Base-by-base conservation (phyloP, 2,797 vertebrate genomes). In the Chelmon rostratus region DNA sequence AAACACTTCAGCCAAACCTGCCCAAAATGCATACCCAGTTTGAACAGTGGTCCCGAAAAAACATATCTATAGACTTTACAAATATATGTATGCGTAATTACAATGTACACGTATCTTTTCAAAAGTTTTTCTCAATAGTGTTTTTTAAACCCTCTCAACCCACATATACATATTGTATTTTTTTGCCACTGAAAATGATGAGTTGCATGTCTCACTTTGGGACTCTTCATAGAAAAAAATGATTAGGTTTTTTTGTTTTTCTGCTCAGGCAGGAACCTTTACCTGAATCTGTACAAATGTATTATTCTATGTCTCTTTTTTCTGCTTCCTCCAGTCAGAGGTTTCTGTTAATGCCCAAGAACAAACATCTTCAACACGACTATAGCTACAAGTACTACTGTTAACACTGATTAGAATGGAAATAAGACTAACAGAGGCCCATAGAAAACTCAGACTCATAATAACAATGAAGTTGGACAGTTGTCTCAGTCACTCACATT, bases 281-380 rank as follows among this genome's bases (percentile, higher is more conserved):
- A 87, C 87, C 90, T 86, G 89, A 91, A 89, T 92, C 93, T 94
- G 91, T 95, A 94, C 94, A 96, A 91, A 94, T 89, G 91, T 89
- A 86, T 91, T 82, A 79, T 91, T 88, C 68, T 83, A 79, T 86
- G 71, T 91, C 86, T 90, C 81, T 90, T 87, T 91, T 91, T 78
- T 89, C 68, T 92, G 77, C 75, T 82, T 86, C 84, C 88, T 87
- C 85, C 61, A 67, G 71, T 87, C 81, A 76, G 91, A 93, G 90
- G 86, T 92, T 94, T 90, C 81, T 91, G 88, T 91, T 95, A 95
- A 96, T 95, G 94, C 94, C 94, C 95, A 90, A 93, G 93, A 94
- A 91, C 90, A 91, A 93, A 94, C 91, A 94, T 91, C 87, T 91
- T 93, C 87, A 94, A 92, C 91, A 95, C 86, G 85, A 93, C 92